Percentiles rank a stretch among this genome's conserved stretches.
Conservation (phyloP, 2,797 vertebrate genomes). For the Protonibea diacanthus region DNA sequence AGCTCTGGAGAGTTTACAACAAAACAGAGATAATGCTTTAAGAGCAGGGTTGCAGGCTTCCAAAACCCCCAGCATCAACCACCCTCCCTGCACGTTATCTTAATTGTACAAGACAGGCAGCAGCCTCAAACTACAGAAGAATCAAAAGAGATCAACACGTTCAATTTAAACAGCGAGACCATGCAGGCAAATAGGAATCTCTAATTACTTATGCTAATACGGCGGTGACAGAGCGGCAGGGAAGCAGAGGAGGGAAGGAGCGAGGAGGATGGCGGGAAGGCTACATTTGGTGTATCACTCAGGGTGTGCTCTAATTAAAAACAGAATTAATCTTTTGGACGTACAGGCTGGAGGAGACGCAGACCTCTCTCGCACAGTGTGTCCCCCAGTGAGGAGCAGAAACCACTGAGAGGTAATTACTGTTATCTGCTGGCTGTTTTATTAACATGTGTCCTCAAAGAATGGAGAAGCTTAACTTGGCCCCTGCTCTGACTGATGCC, state of each 20-base stretch:
- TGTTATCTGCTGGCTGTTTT: conserved; percentile 86
- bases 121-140: conserved; percentile 80
- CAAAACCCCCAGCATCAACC: conserved; percentile 55
- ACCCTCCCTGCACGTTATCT: conserved; percentile 71
- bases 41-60: conserved; percentile 53
- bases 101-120: conserved; percentile 85
- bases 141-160: conserved; percentile 83
- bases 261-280: conserved; percentile 38
- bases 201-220: conserved; percentile 87
- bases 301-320: conserved; percentile 85
- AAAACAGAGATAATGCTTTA: conserved; percentile 72
- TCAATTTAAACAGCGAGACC: conserved; percentile 79
- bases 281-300: conserved; percentile 72
- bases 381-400: conserved; percentile 70
- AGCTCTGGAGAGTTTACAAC: conserved; percentile 75
- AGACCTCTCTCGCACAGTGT: conserved; percentile 68
- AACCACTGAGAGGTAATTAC: conserved; percentile 86
- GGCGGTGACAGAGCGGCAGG: conserved; percentile 53
- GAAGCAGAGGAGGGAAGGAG: conserved; percentile 22
- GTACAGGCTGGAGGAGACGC: conserved; percentile 68
- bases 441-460: conserved; percentile 87
- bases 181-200: conserved; percentile 79
- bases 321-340: conserved; percentile 82
- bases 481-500: conserved; percentile 75
- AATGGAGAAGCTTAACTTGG: conserved; percentile 81